These are phyloP conservation scores for Arctopsyche grandis DNA, from an alignment of 1,140 invertebrate genomes.

Conservation along the genomic window DNA sequence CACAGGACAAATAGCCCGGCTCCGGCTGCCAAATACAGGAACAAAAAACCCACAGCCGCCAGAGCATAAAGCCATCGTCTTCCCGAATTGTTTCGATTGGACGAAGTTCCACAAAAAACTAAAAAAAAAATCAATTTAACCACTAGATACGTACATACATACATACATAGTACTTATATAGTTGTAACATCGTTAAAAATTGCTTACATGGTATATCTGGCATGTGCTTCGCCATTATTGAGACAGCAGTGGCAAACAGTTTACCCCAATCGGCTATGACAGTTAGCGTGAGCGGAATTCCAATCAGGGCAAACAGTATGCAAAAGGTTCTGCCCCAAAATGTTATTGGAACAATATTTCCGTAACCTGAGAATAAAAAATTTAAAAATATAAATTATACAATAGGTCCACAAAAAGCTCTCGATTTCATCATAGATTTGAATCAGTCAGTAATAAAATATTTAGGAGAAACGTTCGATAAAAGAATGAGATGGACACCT, in stretches of 20 bases:
- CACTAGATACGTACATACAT: too few relatives aligned
- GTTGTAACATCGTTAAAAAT: not conserved
- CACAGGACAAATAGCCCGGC: slow-evolving; percentile 79
- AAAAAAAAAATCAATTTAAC: slow-evolving; percentile 49
- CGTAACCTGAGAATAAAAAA: slow-evolving; percentile 79
- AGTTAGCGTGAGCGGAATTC: slow-evolving; percentile 91
- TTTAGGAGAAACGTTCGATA: too few relatives aligned
- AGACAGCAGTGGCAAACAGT: slow-evolving; percentile 84
- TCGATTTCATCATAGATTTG: not conserved
- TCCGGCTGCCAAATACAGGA: slow-evolving; percentile 82
- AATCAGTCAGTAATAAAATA: too few relatives aligned
- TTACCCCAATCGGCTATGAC: slow-evolving; percentile 93
- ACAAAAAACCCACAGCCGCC: slow-evolving; percentile 76
- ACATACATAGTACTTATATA: too few relatives aligned
- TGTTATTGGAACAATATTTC: slow-evolving; percentile 93
- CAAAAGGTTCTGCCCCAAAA: slow-evolving; percentile 87
- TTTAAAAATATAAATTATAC: too few relatives aligned
- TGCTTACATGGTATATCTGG: slow-evolving; percentile 58
- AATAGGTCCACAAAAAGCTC: not conserved
- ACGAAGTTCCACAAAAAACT: slow-evolving; percentile 61
- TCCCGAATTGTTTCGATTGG: slow-evolving; percentile 58
- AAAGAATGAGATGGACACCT: too few relatives aligned
- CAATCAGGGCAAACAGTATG: slow-evolving; percentile 91
- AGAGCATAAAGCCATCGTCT: slow-evolving; percentile 73
- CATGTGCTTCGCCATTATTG: slow-evolving; percentile 70